Evolutionary conservation across 2,113 vertebrate genomes (phyloP).

Genomic region (Nematolebias whitei): DNA sequence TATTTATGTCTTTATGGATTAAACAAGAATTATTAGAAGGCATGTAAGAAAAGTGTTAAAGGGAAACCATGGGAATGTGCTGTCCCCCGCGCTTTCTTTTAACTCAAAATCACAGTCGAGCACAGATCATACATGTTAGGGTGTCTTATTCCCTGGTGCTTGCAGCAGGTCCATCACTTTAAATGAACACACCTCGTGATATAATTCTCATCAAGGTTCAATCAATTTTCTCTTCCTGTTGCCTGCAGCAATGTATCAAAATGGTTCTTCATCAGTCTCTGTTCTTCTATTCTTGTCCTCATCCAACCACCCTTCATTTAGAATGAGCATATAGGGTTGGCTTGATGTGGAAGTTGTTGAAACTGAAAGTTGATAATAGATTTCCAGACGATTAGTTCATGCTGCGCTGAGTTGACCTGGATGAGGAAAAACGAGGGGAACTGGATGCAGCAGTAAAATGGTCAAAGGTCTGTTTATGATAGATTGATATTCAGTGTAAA

Average conservation of each 20-base stretch:
- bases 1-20: constrained; percentile 43
- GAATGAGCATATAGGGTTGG: constrained; percentile 20
- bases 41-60: constrained; percentile 49
- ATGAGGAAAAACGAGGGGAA: background rate
- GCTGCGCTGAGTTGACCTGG: background rate
- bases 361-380: background rate
- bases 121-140: constrained; percentile 69
- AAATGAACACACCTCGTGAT: constrained; percentile 73
- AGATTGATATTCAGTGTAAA: background rate
- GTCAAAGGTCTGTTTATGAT: background rate
- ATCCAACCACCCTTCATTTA: constrained; percentile 27
- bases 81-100: constrained; percentile 54
- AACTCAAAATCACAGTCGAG: constrained; percentile 63
- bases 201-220: constrained; percentile 77
- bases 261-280: constrained; percentile 64
- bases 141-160: constrained; percentile 44
- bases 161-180: constrained; percentile 53
- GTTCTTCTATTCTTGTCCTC: constrained; percentile 30
- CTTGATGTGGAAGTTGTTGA: constrained; percentile 2
- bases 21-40: constrained; percentile 55
- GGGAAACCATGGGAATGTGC: constrained; percentile 46
- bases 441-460: background rate
- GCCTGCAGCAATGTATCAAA: constrained; percentile 76
- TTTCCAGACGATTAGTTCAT: background rate
- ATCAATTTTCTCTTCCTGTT: constrained; percentile 69